Percentiles rank a stretch among this genome's conserved stretches.
These are phyloP conservation scores for Aphelenchoides besseyi DNA, from an alignment of 1,140 invertebrate genomes.

Conservation along the genomic window DNA sequence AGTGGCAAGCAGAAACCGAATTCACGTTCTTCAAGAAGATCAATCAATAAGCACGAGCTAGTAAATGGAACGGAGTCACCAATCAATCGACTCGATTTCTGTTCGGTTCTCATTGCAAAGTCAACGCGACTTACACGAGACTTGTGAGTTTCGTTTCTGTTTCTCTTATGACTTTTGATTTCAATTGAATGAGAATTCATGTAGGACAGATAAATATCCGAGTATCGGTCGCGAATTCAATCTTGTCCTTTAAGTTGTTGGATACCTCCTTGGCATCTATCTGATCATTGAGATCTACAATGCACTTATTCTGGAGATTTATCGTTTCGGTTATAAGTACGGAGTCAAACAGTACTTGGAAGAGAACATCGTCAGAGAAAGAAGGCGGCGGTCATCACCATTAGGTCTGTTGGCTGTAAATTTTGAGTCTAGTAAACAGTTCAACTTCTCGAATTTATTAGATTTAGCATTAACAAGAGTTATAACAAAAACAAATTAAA, in stretches of 20 bases:
- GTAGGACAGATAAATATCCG: background rate
- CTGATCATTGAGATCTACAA: background rate
- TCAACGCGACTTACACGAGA: background rate
- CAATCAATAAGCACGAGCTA: background rate
- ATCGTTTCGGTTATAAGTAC: background rate
- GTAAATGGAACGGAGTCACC: background rate
- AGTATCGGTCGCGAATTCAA: background rate
- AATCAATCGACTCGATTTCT: background rate
- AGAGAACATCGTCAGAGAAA: background rate
- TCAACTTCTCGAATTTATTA: background rate
- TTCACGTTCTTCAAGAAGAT: conserved; percentile 5
- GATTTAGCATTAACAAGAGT: background rate
- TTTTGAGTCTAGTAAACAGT: background rate
- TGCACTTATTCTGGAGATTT: background rate
- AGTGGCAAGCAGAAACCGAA: background rate
- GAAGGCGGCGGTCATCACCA: conserved; percentile 4
- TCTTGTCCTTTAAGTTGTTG: background rate
- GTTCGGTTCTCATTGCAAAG: background rate
- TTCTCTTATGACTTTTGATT: background rate
- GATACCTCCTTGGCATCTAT: background rate
- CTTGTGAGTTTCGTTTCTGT: conserved; percentile 8
- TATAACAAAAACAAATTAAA: background rate
- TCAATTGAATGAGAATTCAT: background rate
- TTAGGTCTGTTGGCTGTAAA: background rate
- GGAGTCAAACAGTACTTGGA: conserved; percentile 5